Conservation (phyloP, 2,888 invertebrate species). For the Sericinus montela region DNA sequence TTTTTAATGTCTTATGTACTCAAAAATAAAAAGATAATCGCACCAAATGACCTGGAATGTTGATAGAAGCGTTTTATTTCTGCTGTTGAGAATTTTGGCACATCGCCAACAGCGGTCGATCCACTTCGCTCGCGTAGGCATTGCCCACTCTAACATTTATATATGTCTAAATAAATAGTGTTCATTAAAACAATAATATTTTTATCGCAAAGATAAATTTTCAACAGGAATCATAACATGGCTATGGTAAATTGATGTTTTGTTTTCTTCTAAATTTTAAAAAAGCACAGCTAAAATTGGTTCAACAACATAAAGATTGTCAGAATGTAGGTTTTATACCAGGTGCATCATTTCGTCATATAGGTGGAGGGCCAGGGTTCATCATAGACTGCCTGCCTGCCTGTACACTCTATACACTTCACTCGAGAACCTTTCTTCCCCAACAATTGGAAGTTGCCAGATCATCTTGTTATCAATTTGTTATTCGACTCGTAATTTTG, state of each 20-base stretch:
- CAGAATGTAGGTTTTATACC: too few species aligned
- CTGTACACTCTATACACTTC: too few species aligned
- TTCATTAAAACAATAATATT: constrained; percentile 16
- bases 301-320: too few species aligned
- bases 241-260: not conserved
- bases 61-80: constrained; percentile 74
- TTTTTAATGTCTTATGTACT: not conserved
- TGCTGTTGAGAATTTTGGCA: constrained; percentile 69
- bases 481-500: too few species aligned
- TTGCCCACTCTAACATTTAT: constrained; percentile 44
- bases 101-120: constrained; percentile 60
- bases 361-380: too few species aligned
- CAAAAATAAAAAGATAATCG: constrained; percentile 57
- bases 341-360: too few species aligned
- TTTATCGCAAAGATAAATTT: constrained; percentile 10
- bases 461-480: too few species aligned
- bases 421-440: too few species aligned
- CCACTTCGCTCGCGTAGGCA: constrained; percentile 56
- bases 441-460: too few species aligned
- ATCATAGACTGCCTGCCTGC: too few species aligned
- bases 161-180: constrained; percentile 14
- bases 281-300: too few species aligned
- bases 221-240: constrained; percentile 8
- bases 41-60: constrained; percentile 75
- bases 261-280: too few species aligned